These are phyloP conservation scores for Sternarchorhynchus goeldii DNA, from an alignment of 2,797 vertebrate genomes.

Conservation along the genomic window DNA sequence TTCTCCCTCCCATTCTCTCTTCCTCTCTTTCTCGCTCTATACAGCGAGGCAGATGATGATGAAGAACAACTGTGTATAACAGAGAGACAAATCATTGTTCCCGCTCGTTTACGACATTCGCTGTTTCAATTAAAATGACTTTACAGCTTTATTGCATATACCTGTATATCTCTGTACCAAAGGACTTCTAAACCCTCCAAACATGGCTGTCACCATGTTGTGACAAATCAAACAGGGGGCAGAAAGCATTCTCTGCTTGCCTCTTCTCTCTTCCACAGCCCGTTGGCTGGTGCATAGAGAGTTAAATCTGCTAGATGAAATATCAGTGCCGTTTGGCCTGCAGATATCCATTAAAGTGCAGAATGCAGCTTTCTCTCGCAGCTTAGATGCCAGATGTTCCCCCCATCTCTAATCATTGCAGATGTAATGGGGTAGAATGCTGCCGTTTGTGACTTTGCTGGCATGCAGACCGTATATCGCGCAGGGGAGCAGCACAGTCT, in stretches of 20 bases:
- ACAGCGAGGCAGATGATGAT: no score
- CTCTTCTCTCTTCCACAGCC: constrained; percentile 44
- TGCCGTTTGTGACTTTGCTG: constrained; percentile 96
- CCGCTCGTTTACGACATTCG: neutral
- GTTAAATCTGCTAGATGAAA: constrained; percentile 88
- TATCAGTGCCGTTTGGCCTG: constrained; percentile 87
- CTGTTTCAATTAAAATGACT: constrained; percentile 14
- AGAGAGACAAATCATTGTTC: no score
- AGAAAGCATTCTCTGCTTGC: constrained; percentile 32
- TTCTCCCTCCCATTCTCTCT: no score
- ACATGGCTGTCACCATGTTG: constrained; percentile 34
- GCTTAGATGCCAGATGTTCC: constrained; percentile 97
- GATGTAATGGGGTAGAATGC: constrained; percentile 99
- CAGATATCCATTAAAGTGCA: constrained; percentile 96
- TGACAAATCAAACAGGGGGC: constrained; percentile 40
- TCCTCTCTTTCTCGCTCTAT: no score
- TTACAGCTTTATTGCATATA: constrained; percentile 32
- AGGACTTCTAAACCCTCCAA: constrained; percentile 9
- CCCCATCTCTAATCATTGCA: constrained; percentile 95
- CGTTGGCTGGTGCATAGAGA: constrained; percentile 76
- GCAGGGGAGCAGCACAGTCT: constrained; percentile 83
- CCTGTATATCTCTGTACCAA: constrained; percentile 28
- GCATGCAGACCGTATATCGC: constrained; percentile 93
- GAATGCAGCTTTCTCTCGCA: constrained; percentile 92
- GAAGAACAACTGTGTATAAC: no score